These are phyloP conservation scores for Choreutis nemorana DNA, from an alignment of 2,888 invertebrate species.

Conservation along the genomic window DNA sequence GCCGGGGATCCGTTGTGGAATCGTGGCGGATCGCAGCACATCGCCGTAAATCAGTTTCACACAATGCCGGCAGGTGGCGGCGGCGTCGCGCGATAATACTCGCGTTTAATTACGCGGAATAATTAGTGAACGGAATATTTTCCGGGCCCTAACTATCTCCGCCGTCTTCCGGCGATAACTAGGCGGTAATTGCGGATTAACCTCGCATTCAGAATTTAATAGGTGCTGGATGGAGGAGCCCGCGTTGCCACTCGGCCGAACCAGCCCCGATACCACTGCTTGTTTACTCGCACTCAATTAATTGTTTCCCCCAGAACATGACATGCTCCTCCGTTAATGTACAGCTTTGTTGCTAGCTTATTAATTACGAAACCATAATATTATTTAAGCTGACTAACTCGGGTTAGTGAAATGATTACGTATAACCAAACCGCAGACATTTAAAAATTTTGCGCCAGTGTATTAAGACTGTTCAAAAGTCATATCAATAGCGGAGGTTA, in stretches of 20 bases:
- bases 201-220: conserved; percentile 62
- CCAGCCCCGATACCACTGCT: conserved; percentile 49
- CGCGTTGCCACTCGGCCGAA: conserved; percentile 16
- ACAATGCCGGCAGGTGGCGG: conserved; percentile 64
- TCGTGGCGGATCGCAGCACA: conserved; percentile 51
- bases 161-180: conserved; percentile 65
- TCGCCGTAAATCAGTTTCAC: conserved; percentile 61
- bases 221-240: conserved; percentile 44
- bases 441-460: too few relatives aligned
- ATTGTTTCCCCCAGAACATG: conserved; percentile 44
- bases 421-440: too few relatives aligned
- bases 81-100: conserved; percentile 61
- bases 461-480: too few relatives aligned
- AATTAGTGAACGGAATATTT: conserved; percentile 67
- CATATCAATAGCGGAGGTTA: not conserved
- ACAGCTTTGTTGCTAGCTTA: too few relatives aligned
- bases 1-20: conserved; percentile 45
- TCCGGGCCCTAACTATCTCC: conserved; percentile 66
- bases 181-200: conserved; percentile 65
- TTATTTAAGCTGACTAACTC: not conserved
- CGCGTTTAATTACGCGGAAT: conserved; percentile 67
- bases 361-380: not conserved
- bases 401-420: too few relatives aligned
- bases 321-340: conserved; percentile 21
- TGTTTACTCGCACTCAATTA: conserved; percentile 51